Evolutionary conservation across 2,797 vertebrate genomes (phyloP), one percentile per base, ranked within the genome.

Genomic region (Macrochelys suwanniensis): DNA sequence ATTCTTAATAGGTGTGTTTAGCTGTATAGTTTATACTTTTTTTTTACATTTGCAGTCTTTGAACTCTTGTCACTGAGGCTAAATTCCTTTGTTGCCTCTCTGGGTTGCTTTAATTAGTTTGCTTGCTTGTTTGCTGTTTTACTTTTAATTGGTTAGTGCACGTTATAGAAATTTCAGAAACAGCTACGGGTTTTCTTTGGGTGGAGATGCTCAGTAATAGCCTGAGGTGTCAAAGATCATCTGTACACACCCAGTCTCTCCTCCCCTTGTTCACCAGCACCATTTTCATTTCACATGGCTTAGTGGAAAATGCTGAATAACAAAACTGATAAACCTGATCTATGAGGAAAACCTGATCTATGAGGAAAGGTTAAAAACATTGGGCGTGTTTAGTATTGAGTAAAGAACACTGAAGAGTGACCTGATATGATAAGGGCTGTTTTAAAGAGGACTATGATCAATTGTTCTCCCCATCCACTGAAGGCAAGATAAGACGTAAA

Each of bases 1-100:
- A 93, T 68, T 50, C 37, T 83, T 86, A 88, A 81, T 84, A 89
- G 53, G 5, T 89, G 10, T 45, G 59, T 80, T 88, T 87, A 87
- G 28, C 17, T 88, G 26, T 51, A 28, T 87, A 95, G 82, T 61
- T 49, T 76, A 6, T 50, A 80, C 33, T 51, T 76, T n/a, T 84
- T 94, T 83, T 93, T 96, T 85, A 87, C 50, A 78, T 26, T 23
- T 21, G 25, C 2, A 45, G 4, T 37, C 74, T 49, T 78, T 42
- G 71, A 76, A 77, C 42, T 37, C 45, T 86, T 91, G 10, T 71
- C 33, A 76, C 25, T 78, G 57, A 92, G 16, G 11, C 51, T 82
- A 1, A 10, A 1, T 1, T 47, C 77, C 11, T 28, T 42, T 87
- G 84, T 21, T 2, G 1, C 76, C 2, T 15, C 11, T 12, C 25